These are phyloP conservation scores for Drosophila arawakana DNA, from an alignment of 1,140 invertebrate species.

Conservation along the genomic window DNA sequence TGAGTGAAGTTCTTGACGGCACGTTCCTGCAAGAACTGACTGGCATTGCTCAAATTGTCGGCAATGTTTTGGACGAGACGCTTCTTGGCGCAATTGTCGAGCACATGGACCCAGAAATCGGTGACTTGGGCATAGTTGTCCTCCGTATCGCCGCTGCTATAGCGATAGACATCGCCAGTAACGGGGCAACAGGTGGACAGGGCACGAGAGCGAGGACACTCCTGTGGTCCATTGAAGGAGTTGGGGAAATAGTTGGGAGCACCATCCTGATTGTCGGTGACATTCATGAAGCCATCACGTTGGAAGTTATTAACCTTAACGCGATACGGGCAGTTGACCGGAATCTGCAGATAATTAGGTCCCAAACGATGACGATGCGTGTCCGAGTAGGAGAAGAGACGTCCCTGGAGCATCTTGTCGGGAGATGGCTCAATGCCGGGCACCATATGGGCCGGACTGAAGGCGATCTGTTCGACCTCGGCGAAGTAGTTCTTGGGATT, in stretches of 20 bases:
- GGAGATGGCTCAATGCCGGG: slow-evolving; percentile 96
- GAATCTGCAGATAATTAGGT: slow-evolving; percentile 95
- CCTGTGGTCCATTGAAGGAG: slow-evolving; percentile 93
- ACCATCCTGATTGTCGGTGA: slow-evolving; percentile 89
- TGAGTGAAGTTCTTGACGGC: slow-evolving; percentile 91
- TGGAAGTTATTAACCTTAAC: slow-evolving; percentile 91
- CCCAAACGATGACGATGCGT: slow-evolving; percentile 97
- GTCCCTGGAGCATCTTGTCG: slow-evolving; percentile 98
- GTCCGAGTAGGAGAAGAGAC: slow-evolving; percentile 97
- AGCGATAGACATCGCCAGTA: slow-evolving; percentile 89
- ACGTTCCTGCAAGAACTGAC: slow-evolving; percentile 94
- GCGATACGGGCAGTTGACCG: slow-evolving; percentile 97
- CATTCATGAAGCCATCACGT: slow-evolving; percentile 92
- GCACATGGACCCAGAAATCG: slow-evolving; percentile 92
- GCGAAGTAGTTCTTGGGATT: slow-evolving; percentile 97
- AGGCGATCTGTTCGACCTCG: slow-evolving; percentile 98
- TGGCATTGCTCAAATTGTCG: slow-evolving; percentile 90
- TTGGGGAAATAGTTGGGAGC: slow-evolving; percentile 98
- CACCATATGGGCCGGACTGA: slow-evolving; percentile 95
- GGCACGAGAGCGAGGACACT: slow-evolving; percentile 86
- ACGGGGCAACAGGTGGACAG: slow-evolving; percentile 86
- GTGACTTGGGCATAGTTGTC: slow-evolving; percentile 96
- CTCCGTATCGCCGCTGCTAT: slow-evolving; percentile 91
- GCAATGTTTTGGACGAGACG: slow-evolving; percentile 93
- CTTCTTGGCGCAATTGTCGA: slow-evolving; percentile 89